Evolutionary conservation across 2,113 vertebrate genomes (phyloP).

Genomic region (Geothlypis trichas): DNA sequence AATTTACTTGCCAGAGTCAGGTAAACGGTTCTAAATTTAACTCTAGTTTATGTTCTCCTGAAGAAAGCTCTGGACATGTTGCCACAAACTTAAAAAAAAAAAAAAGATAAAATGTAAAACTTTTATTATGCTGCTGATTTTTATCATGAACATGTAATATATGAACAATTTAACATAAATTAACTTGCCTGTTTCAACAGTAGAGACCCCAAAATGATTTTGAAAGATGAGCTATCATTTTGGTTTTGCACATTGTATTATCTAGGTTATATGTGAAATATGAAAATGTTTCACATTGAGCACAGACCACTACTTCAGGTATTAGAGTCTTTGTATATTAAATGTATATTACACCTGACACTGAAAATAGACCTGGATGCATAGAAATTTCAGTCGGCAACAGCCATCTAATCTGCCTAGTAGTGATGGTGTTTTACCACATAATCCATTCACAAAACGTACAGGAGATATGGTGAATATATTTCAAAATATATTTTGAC

Average conservation of each 20-base stretch:
- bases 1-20: not conserved
- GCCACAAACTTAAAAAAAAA: not conserved
- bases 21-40: not conserved
- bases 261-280: not conserved
- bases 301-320: not conserved
- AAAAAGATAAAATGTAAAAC: not conserved
- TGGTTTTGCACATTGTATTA: not conserved
- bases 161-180: not conserved
- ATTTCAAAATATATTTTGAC: not conserved
- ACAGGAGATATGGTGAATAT: not conserved
- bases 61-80: not conserved
- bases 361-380: not conserved
- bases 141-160: not conserved
- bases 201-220: not conserved
- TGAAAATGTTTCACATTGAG: not conserved
- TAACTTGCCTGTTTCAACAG: not conserved
- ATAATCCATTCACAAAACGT: not conserved
- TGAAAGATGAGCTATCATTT: not conserved
- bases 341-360: not conserved
- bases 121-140: not conserved
- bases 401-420: not conserved
- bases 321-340: not conserved
- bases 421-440: not conserved
- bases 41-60: not conserved
- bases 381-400: not conserved